phyloP scores from a whole-genome alignment of 1,140 invertebrate genomes.

The Drosophila bifasciata region DNA sequence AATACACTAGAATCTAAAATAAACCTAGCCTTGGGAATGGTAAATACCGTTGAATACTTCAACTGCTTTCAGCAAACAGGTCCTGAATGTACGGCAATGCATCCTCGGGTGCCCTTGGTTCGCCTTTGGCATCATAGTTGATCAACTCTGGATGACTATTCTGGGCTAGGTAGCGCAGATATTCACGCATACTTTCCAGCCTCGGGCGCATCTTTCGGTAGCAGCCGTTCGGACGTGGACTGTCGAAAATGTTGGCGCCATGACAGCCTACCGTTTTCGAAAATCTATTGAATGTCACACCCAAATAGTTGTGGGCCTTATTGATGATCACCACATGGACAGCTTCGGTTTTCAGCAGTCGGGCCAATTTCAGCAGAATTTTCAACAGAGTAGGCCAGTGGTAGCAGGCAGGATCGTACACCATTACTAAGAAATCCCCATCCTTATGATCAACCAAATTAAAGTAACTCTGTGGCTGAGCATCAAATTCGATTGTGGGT shows the following conservation, averaged over 20 bases:
- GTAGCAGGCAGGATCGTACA: conserved; percentile 51
- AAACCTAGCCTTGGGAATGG: not conserved
- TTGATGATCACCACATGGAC: conserved; percentile 40
- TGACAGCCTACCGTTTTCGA: conserved; percentile 20
- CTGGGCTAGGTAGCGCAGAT: conserved; percentile 37
- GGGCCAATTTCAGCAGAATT: conserved; percentile 38
- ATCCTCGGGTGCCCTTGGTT: conserved; percentile 7
- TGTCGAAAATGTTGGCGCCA: conserved; percentile 14
- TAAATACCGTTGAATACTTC: not conserved
- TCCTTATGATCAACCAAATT: conserved; percentile 9
- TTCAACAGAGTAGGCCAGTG: conserved; percentile 42
- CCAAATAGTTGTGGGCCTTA: conserved; percentile 45
- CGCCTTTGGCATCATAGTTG: conserved; percentile 24
- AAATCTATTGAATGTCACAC: conserved; percentile 22
- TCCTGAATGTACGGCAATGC: conserved; percentile 19
- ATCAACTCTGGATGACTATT: conserved; percentile 26
- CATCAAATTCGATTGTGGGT: conserved; percentile 5
- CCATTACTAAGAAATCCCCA: conserved; percentile 37
- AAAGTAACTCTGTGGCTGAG: conserved; percentile 34
- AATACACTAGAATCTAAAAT: conserved; percentile 16
- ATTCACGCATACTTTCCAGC: conserved; percentile 18
- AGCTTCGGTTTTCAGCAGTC: conserved; percentile 26
- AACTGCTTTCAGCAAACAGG: conserved; percentile 11
- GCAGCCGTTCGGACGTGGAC: conserved; percentile 13
- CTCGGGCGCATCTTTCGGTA: not conserved